Base-by-base conservation (phyloP, 2,113 vertebrate genomes). In the Raja brachyura region DNA sequence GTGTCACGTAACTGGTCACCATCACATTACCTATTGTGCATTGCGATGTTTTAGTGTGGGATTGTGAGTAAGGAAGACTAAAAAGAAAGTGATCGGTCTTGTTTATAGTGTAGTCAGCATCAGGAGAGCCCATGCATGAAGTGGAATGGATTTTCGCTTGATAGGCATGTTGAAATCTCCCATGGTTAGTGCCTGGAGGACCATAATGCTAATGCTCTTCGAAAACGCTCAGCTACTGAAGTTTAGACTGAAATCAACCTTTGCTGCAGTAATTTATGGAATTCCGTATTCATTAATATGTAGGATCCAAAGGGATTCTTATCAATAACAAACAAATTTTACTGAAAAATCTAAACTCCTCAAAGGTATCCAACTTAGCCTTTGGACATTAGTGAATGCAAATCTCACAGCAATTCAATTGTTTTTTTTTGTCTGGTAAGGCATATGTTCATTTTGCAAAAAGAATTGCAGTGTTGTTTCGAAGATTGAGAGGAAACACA, bases 291-390 rank as follows among this genome's bases (percentile, higher is more conserved):
- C 16, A 92, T 73, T 73, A 39, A 5, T 73, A 48, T 48, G 33
- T 33, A 92, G 31, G 31, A 92, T 73, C 66, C 66, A 92, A 92
- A 73, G 66, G 66, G 88, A 92, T 68, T 73, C 66, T 92, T 92
- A 92, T 92, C 66, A 92, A 73, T 73, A 70, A 73, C 66, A 73
- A 73, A 73, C 66, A 92, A 92, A 48, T 54, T 48, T 73, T 73
- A 39, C 33, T 33, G 66, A 92, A 92, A 83, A 73, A 48, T 73
- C 33, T 73, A 33, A 92, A 73, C 33, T 70, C 18, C 66, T 92
- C 31, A 92, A 92, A 92, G 88, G 68, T 73, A 48, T 22, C 33
- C 39, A 73, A 92, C 73, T 14, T 92, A 48, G n/a, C 63, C 22
- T 70, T 92, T 73, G 11, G 66, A 48, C 16, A 90, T 22, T 39